Base-by-base conservation (phyloP, 2,888 invertebrate species). In the Tolmerus cingulatus region DNA sequence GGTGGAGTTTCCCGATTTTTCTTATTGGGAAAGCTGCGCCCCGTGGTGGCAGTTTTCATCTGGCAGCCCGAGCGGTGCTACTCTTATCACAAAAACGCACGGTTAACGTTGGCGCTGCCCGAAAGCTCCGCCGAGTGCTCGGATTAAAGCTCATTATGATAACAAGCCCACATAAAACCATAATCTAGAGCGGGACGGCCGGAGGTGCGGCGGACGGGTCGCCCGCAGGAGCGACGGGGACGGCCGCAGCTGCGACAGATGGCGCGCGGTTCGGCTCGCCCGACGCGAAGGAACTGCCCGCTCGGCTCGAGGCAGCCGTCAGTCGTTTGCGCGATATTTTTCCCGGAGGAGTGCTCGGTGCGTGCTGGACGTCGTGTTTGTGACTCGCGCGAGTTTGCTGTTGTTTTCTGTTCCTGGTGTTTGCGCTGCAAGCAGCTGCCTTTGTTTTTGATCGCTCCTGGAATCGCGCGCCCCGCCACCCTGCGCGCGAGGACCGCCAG, bases 241-340 rank as follows among this genome's bases (percentile, higher is more conserved):
- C 51, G 51, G 8, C 2, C 12, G 27, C 23, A 66, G 12, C 23
- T 66, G 9, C 66, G 66, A 66, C 23, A 66, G 66, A 19, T 27
- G 66, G 51, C 27, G 3, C 12, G 66, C 23, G 19, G 12, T 27
- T 66, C 19, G 27, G 27, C 3, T 66, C 66, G 16, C 16, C 46
- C 46, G 46, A 51, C 16, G 46, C 40, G 12, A 12, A 12, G 40
- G 46, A 51, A 51, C 46, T 46, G 46, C 16, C 4, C 46, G 77
- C 77, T 77, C 77, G 37, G 37, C 37, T 37, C 57, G 8, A 78
- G 78, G 46, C 40, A 16, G 43, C 40, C 40, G 40, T 78, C 78
- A 78, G 78, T 78, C 78, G 78, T 78, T 78, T 78, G 79, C 79
- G 79, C 51, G 79, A 78, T 43, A 78, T 19, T 78, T 78, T 79